Percentiles rank a stretch among this genome's conserved stretches.
These are phyloP conservation scores for human DNA, from an alignment of 2,113 vertebrate genomes.

Conservation along the genomic window GRCh38 chrX:36692501-36693000, in stretches of 20 bases:
- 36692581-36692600: not conserved
- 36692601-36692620: not conserved
- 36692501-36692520: not conserved
- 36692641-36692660: not conserved
- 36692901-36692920: not conserved
- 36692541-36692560: not conserved
- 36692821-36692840: not conserved
- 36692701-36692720: not conserved
- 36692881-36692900: not conserved
- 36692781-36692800: not conserved
- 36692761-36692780: not conserved
- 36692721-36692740: not conserved
- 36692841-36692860: not conserved
- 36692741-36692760: not conserved
- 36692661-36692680: not conserved
- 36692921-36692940: not conserved
- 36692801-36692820: not conserved
- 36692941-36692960: not conserved
- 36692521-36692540: not conserved
- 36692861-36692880: not conserved
- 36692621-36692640: not conserved
- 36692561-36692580: not conserved
- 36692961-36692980: not conserved
- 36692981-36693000: not conserved
- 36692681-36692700: not conserved